Evolutionary conservation across 1,140 invertebrate species (phyloP), one percentile per base, ranked within the genome.

Genomic region (Philotrypesis tridentata): DNA sequence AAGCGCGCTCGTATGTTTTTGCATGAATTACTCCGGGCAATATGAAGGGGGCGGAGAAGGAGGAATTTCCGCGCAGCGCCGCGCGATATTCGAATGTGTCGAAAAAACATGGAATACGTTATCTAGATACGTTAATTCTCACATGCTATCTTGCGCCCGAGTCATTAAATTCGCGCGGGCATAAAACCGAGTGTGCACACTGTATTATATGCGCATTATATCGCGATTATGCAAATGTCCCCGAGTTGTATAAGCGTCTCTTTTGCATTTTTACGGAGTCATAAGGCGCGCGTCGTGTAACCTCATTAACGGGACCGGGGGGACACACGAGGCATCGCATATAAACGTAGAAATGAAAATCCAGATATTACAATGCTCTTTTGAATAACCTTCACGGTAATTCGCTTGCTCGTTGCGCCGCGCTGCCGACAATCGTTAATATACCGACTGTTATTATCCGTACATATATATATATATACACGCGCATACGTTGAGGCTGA

Each of bases 1-100:
- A 31, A 29, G n/a, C 0, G 55, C 2, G n/a, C 0, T 31, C 2
- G 31, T 43, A 79, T 80, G 71, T 74, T 80, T 61, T 80, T 74
- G 79, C 71, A 74, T 79, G 61, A 79, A 79, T 79, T 79, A 79
- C 48, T n/a, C 27, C 25, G 70, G 67, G 68, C 29, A 70, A 78
- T 78, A 70, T 33, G 25, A 79, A 33, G 60, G 37, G 68, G 31
- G 31, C 27, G 31, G 7, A n/a, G n/a, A 40, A 43, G 21, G 23
- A 33, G 29, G 37, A 79, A 23, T n/a, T n/a, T 21, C 2, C 21
- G 17, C 11, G 43, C 11, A 37, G 23, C 63, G 8, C 23, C 25
- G 8, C 4, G 40, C 7, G 65, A 68, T 33, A 48, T 37, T 37
- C 9, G 33, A 37, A 37, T 37, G 33, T 37, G 33, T 37, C 33